A percentile compares a stretch with the other conserved stretches of the same genome.
phyloP scores from a whole-genome alignment of 2,888 invertebrate genomes.

The Dorcus parallelipipedus region DNA sequence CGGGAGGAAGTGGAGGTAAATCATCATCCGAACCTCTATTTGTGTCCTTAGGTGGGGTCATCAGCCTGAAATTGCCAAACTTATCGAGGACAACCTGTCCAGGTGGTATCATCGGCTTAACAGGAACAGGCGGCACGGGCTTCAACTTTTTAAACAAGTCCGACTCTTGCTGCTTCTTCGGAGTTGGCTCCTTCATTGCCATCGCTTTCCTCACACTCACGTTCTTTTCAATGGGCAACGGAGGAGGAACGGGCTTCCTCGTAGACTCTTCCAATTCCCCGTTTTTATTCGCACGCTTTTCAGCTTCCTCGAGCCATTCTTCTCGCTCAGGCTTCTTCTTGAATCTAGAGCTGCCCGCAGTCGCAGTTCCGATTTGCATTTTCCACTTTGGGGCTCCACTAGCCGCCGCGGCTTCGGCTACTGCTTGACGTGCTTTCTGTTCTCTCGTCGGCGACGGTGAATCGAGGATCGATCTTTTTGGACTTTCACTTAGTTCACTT shows the following conservation, averaged over 20 bases:
- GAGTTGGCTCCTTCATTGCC: constrained; percentile 62
- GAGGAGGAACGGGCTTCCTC: constrained; percentile 31
- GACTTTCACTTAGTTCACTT: constrained; percentile 40
- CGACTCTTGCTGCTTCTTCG: constrained; percentile 47
- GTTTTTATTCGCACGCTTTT: constrained; percentile 49
- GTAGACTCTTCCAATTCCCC: constrained; percentile 21
- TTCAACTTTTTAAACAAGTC: constrained; percentile 37
- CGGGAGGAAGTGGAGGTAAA: constrained; percentile 47
- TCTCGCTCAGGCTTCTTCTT: constrained; percentile 59
- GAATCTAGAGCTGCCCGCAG: constrained; percentile 52
- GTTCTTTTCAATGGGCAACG: constrained; percentile 54
- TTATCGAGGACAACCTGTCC: constrained; percentile 68
- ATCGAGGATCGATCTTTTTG: constrained; percentile 39
- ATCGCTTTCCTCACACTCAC: constrained; percentile 60
- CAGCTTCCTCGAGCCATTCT: constrained; percentile 52
- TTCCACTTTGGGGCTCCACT: constrained; percentile 62
- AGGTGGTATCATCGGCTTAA: constrained; percentile 44
- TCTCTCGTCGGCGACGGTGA: constrained; percentile 51
- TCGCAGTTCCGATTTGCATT: constrained; percentile 64
- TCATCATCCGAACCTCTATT: constrained; percentile 50
- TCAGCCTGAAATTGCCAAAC: constrained; percentile 68
- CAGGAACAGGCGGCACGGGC: constrained; percentile 30
- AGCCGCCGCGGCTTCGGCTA: constrained; percentile 50
- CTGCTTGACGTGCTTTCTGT: constrained; percentile 51
- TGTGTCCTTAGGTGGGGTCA: constrained; percentile 47